Evolutionary conservation across 2,888 invertebrate genomes (phyloP), one percentile per base, ranked within the genome.

Genomic region (Macroteleia sp.): DNA sequence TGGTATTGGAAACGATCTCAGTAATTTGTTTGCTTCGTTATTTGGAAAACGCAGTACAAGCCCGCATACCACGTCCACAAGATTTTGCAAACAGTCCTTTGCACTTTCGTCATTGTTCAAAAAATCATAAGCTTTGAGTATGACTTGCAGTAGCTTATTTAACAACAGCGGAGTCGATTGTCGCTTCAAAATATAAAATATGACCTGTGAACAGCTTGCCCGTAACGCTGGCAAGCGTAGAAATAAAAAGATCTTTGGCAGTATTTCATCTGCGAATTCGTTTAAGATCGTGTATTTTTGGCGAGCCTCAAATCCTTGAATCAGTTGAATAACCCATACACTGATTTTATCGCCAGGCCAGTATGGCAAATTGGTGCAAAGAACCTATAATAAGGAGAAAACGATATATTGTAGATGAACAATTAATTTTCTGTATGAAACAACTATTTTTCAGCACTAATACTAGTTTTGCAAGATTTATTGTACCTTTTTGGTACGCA

Each of bases 281-380:
- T 93, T 92, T 1, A 94, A 86, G 20, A 95, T 92, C 30, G 92
- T 92, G 79, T 91, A 93, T 19, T 93, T 93, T 19, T 93, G 92
- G 25, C 92, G 90, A 1, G 80, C 80, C 61, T 94, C 94, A 20
- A 96, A 90, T 0, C 94, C 94, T 80, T 92, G 93, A 84, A 96
- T 93, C 80, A 95, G 94, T 2, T 94, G 93, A 83, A 94, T 91
- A 1, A 96, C 93, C 93, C 96, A 94, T 8, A 93, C 92, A 20
- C 94, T 94, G 0, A 96, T 91, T 44, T 94, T 93, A 1, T 94
- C 93, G 0, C 94, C 94, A 74, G 93, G 93, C 19, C 94, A 95
- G 61, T 93, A 92, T 0, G 93, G 92, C 62, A 95, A 89, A 96
- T 96, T 96, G n/a, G 91, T 92, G 84, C 95, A 95, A 0, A 96